A percentile compares a stretch with the other conserved stretches of the same genome.
Evolutionary conservation across 1,140 invertebrate species (phyloP).

Genomic region (Patella vulgata): DNA sequence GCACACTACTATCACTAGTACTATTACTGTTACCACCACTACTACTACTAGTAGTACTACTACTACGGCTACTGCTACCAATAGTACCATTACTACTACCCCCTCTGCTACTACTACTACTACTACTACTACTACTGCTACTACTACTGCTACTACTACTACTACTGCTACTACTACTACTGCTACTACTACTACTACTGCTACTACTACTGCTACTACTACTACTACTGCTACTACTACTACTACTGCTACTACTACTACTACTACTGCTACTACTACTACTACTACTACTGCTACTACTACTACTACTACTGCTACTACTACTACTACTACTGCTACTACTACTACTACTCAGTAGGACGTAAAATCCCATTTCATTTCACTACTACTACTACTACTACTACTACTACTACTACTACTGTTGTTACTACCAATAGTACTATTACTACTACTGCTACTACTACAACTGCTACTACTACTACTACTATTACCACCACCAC

Average conservation of each 20-base stretch:
- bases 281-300: constrained; percentile 1
- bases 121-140: no score
- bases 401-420: constrained; percentile 20
- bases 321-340: background rate
- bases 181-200: no score
- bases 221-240: no score
- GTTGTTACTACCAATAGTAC: constrained; percentile 17
- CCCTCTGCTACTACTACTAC: no score
- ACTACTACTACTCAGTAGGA: background rate
- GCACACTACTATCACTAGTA: background rate
- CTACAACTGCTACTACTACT: constrained; percentile 27
- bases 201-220: no score
- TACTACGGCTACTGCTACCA: no score
- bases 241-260: constrained; percentile 7
- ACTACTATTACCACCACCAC: constrained; percentile 21
- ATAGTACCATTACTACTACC: no score
- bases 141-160: no score
- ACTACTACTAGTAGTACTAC: no score
- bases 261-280: constrained; percentile 4
- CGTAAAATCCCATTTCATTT: no score
- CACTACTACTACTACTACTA: constrained; percentile 19
- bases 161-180: no score
- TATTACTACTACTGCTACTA: constrained; percentile 27
- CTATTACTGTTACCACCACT: no score
- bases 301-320: constrained; percentile 8